Evolutionary conservation across 2,113 vertebrate species (phyloP).

Genomic region (Rhabdomys dilectus): DNA sequence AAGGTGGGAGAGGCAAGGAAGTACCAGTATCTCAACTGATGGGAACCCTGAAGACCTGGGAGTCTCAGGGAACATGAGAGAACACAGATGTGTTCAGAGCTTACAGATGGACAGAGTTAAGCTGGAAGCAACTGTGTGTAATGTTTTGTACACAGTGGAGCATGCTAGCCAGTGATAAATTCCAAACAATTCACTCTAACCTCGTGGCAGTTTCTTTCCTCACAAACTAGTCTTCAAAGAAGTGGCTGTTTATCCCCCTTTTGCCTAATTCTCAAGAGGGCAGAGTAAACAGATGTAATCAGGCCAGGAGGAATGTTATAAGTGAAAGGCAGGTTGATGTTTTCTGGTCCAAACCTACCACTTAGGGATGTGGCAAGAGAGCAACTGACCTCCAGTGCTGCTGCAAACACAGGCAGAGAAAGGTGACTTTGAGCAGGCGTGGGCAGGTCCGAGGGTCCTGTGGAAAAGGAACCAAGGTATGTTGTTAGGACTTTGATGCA

Average conservation of each 20-base stretch:
- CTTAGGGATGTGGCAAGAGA: background rate
- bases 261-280: constrained; percentile 22
- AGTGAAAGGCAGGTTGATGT: background rate
- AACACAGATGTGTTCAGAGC: background rate
- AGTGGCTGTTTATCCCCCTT: background rate
- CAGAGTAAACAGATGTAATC: background rate
- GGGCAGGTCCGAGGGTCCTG: background rate
- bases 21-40: background rate
- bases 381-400: background rate
- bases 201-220: background rate
- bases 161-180: background rate
- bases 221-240: constrained; percentile 13
- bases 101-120: background rate
- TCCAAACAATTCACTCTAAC: background rate
- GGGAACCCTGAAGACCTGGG: background rate
- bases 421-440: background rate
- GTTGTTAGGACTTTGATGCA: background rate
- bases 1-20: background rate
- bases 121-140: background rate
- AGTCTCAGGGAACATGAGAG: background rate
- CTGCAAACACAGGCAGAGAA: background rate
- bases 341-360: constrained; percentile 17
- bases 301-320: background rate
- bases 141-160: background rate
- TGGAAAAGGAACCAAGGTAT: background rate